Conservation (phyloP, 2,888 invertebrate genomes). For the Nesidiocoris tenuis region DNA sequence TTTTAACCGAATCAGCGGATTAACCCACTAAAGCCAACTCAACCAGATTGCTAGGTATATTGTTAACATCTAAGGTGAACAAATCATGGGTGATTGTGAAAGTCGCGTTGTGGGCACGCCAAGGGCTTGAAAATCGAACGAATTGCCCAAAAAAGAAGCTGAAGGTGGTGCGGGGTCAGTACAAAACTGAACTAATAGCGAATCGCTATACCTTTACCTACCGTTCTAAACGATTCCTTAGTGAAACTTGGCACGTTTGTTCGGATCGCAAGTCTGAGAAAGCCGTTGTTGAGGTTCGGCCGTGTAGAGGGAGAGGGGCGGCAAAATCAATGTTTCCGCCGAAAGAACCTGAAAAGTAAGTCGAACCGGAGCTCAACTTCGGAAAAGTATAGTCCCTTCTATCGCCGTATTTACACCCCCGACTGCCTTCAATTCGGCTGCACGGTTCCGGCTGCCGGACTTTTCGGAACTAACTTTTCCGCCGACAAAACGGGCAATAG, state of each 20-base stretch:
- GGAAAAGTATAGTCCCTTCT: neutral
- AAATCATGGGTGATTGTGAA: too few species aligned
- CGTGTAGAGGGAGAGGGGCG: neutral
- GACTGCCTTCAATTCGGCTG: too few species aligned
- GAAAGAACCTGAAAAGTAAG: constrained; percentile 6
- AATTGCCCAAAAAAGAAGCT: neutral
- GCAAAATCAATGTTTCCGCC: constrained; percentile 28
- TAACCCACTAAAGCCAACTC: too few species aligned
- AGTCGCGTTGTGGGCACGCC: too few species aligned
- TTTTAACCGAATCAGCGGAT: too few species aligned
- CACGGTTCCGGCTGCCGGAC: too few species aligned
- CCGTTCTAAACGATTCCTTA: neutral
- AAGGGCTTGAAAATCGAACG: neutral
- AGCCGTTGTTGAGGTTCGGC: neutral
- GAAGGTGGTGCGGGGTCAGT: too few species aligned
- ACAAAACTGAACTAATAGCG: neutral
- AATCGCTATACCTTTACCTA: neutral
- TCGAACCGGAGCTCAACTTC: neutral
- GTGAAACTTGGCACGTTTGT: neutral
- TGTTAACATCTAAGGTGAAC: too few species aligned
- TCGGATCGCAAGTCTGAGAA: neutral
- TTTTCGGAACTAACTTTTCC: neutral
- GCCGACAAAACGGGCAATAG: neutral
- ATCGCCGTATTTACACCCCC: neutral
- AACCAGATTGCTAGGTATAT: too few species aligned